Evolutionary conservation across 2,113 vertebrate genomes (phyloP).

Genomic region (Platysteira castanea): DNA sequence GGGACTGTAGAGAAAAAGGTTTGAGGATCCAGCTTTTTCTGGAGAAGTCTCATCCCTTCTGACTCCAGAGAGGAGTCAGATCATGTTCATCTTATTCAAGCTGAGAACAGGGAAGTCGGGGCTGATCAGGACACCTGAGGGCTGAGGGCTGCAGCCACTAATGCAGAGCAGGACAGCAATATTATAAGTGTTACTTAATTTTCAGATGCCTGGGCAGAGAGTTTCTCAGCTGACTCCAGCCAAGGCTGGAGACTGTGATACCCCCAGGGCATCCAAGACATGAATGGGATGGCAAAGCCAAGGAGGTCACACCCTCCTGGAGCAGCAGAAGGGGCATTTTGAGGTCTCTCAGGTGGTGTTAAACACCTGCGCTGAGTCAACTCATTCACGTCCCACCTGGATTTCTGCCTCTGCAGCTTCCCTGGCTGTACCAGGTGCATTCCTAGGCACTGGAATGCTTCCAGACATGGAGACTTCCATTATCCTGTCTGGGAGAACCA

Average conservation of each 20-base stretch:
- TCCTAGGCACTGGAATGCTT: fast-evolving
- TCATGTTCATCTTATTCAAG: neutral
- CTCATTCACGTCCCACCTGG: neutral
- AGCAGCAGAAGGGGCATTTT: neutral
- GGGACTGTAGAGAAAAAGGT: neutral
- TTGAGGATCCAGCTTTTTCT: neutral
- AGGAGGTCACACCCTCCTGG: neutral
- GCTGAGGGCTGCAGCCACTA: neutral
- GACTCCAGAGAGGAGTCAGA: neutral
- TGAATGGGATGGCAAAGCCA: neutral
- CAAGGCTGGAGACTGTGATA: neutral
- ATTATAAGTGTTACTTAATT: neutral
- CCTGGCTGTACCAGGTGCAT: neutral
- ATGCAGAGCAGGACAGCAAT: neutral
- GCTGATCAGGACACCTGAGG: neutral
- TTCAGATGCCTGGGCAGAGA: neutral
- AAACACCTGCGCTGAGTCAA: neutral
- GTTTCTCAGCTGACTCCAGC: neutral
- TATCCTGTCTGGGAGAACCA: neutral
- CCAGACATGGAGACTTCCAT: neutral
- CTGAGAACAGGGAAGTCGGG: neutral
- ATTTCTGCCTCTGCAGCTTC: neutral
- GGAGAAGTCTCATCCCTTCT: neutral
- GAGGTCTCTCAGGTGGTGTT: neutral
- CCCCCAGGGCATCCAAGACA: neutral